A percentile compares a stretch with the other conserved stretches of the same genome.
These are phyloP conservation scores for Scaeva pyrastri DNA, from an alignment of 2,888 invertebrate species.

Conservation along the genomic window DNA sequence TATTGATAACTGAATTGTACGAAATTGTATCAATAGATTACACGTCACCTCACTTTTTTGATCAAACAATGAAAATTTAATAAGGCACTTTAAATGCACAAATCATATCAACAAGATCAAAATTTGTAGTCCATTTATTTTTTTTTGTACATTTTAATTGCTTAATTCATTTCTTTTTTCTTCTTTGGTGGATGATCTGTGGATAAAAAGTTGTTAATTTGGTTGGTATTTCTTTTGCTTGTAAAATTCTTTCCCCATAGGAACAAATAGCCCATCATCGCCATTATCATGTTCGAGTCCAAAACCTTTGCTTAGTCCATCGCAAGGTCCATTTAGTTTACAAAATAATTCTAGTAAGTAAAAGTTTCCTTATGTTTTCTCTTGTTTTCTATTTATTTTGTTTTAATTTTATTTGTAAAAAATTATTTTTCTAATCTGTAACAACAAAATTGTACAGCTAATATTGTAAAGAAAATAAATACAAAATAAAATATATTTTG, in stretches of 20 bases:
- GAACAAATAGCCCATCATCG: slow-evolving; percentile 83
- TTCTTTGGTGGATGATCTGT: slow-evolving; percentile 63
- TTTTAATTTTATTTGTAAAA: slow-evolving; percentile 52
- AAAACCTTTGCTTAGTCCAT: slow-evolving; percentile 84
- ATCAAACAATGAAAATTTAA: slow-evolving; percentile 15
- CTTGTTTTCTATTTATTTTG: slow-evolving; percentile 39
- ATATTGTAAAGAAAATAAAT: slow-evolving; percentile 12
- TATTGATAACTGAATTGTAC: background rate
- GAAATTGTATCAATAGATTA: slow-evolving; percentile 12
- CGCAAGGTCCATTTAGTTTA: slow-evolving; percentile 82
- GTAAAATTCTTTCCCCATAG: slow-evolving; percentile 78
- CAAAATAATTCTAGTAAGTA: slow-evolving; percentile 79
- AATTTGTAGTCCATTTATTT: slow-evolving; percentile 62
- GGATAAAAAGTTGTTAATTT: slow-evolving; percentile 72
- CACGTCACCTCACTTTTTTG: background rate
- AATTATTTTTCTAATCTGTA: slow-evolving; percentile 22
- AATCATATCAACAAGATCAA: slow-evolving; percentile 22
- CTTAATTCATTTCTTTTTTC: slow-evolving; percentile 32
- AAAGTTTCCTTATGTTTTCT: slow-evolving; percentile 43
- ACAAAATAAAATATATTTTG: background rate
- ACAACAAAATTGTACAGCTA: slow-evolving; percentile 28
- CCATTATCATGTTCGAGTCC: slow-evolving; percentile 84
- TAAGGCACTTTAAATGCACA: slow-evolving; percentile 19
- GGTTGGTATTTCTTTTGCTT: slow-evolving; percentile 75
- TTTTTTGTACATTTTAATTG: slow-evolving; percentile 35